A percentile compares a stretch with the other conserved stretches of the same genome.
Evolutionary conservation across 2,888 invertebrate species (phyloP).

Genomic region (Watsonalla binaria): DNA sequence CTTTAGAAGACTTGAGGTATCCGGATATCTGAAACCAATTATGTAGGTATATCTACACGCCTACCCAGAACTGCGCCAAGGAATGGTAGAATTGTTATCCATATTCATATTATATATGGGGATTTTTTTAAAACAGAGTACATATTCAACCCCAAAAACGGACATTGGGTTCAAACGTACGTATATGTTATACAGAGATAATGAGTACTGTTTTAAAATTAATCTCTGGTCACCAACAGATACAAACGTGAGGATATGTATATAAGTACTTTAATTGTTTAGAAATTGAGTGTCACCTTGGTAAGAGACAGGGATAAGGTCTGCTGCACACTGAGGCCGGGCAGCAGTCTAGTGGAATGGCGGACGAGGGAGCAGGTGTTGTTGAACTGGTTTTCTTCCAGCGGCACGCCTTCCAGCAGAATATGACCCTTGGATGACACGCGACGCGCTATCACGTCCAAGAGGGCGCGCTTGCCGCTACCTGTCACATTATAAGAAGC

Average conservation of each 20-base stretch:
- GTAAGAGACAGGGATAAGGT: slow-evolving; percentile 89
- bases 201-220: too few species aligned
- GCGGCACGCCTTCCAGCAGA: slow-evolving; percentile 90
- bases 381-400: slow-evolving; percentile 89
- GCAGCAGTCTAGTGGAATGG: slow-evolving; percentile 90
- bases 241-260: too few species aligned
- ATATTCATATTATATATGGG: too few species aligned
- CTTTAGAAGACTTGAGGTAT: slow-evolving; percentile 89
- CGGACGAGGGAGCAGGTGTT: slow-evolving; percentile 93
- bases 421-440: slow-evolving; percentile 93
- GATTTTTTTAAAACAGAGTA: too few species aligned
- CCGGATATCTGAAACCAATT: slow-evolving; percentile 79
- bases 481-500: slow-evolving; percentile 75
- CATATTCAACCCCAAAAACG: too few species aligned
- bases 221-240: too few species aligned
- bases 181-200: too few species aligned
- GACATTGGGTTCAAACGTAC: too few species aligned
- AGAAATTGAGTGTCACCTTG: too few species aligned
- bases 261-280: too few species aligned
- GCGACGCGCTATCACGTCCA: slow-evolving; percentile 93
- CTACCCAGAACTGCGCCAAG: too few species aligned
- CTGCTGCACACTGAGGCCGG: slow-evolving; percentile 92
- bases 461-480: slow-evolving; percentile 95
- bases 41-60: not conserved
- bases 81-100: too few species aligned